Base-by-base conservation (phyloP, 1,140 invertebrate species). In the Harpegnathos saltator region DNA sequence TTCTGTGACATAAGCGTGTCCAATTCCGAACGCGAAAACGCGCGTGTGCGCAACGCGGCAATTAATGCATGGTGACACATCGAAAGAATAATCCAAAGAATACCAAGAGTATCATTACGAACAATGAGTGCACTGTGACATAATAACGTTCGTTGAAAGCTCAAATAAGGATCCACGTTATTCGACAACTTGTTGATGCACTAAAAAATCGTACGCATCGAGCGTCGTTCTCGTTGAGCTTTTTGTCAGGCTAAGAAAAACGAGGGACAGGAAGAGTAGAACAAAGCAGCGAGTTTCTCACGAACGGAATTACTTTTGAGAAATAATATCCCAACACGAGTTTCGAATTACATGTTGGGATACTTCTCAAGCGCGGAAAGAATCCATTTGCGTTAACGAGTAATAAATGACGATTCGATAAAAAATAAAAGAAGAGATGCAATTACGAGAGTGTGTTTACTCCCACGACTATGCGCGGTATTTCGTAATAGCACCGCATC, bases 11-110 rank as follows among this genome's bases (percentile, higher is more conserved):
- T n/a, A n/a, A 44, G 1, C 22, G 29, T 26, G 54, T 59, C 33
- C 22, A 73, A 73, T 73, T 24, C 15, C 24, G 38, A 73, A 73
- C 19, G 11, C 58, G 71, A 22, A 24, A 59, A 44, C 1, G 11
- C 0, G 22, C 24, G 61, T 12, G 0, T n/a, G 22, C n/a, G n/a
- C n/a, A 72, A 44, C 4, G 3, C 38, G 7, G 1, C 3, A 44
- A 44, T 0, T 44, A 9, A 9, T 44, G 38, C 38, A 44, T 44
- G 38, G 38, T 9, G 11, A 9, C 38, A 44, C 9, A 44, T 11
- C 38, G 11, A 59, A 26, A 59, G 19, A 44, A 72, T 44, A 17
- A 4, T 15, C 26, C 11, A 3, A 61, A n/a, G 15, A n/a, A 4
- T 15, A 44, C 11, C 9, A 61, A n/a, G 15, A n/a, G 7, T 73